phyloP scores from a whole-genome alignment of 2,797 vertebrate genomes.

The Distichodus sexfasciatus region DNA sequence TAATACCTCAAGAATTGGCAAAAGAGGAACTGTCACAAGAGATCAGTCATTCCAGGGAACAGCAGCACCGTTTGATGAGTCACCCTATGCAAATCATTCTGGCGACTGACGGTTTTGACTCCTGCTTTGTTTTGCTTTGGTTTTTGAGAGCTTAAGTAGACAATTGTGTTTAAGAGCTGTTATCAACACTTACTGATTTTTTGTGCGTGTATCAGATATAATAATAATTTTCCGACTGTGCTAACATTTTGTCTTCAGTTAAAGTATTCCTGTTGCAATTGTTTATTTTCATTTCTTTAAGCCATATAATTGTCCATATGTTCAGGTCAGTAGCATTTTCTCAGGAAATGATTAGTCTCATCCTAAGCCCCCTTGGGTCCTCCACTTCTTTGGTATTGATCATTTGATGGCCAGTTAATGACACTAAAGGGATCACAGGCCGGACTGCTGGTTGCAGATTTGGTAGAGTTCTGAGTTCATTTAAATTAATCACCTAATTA shows the following conservation, averaged over 20 bases:
- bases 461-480: neutral
- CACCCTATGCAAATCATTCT: slow-evolving; percentile 44
- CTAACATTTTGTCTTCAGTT: too few species aligned
- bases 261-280: neutral
- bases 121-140: slow-evolving; percentile 21
- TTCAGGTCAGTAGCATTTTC: slow-evolving; percentile 22
- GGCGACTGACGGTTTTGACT: slow-evolving; percentile 15
- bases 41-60: slow-evolving; percentile 35
- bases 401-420: slow-evolving; percentile 32
- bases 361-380: slow-evolving; percentile 18
- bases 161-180: too few species aligned
- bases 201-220: too few species aligned
- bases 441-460: slow-evolving; percentile 19
- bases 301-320: neutral
- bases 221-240: too few species aligned
- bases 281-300: neutral
- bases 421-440: slow-evolving; percentile 33
- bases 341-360: slow-evolving; percentile 32
- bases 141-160: neutral
- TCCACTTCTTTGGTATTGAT: slow-evolving; percentile 40
- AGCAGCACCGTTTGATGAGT: slow-evolving; percentile 39
- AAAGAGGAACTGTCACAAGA: slow-evolving; percentile 51
- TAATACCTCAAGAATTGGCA: slow-evolving; percentile 7
- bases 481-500: neutral
- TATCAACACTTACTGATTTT: too few species aligned